A percentile compares a stretch with the other conserved stretches of the same genome.
Evolutionary conservation across 2,113 vertebrate species (phyloP).

Genomic region (Thalassarche chlororhynchos): DNA sequence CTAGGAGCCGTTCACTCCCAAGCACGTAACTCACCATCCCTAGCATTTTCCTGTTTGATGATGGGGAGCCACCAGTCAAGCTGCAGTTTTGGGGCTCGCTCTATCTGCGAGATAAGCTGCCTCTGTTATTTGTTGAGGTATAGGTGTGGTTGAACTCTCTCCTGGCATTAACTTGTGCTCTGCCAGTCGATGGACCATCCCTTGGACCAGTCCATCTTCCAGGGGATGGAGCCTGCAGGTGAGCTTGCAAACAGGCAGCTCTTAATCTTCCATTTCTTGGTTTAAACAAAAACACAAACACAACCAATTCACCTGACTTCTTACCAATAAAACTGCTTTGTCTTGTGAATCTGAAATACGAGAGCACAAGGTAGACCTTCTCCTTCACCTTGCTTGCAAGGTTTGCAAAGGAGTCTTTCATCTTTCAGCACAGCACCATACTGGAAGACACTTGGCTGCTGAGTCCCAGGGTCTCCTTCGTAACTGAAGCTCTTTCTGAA

Average conservation of each 20-base stretch:
- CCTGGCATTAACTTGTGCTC: background rate
- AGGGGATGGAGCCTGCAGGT: background rate
- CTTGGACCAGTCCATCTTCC: background rate
- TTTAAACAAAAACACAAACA: background rate
- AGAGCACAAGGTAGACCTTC: background rate
- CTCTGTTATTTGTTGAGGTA: background rate
- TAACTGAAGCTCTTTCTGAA: background rate
- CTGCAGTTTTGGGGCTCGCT: background rate
- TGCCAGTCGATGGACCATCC: background rate
- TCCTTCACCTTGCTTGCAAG: background rate
- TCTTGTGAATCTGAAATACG: background rate
- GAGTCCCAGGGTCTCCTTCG: background rate
- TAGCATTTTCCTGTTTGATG: background rate
- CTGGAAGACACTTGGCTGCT: background rate
- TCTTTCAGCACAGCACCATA: rapidly evolving
- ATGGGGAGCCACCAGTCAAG: background rate
- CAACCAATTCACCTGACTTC: background rate
- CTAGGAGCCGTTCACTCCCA: background rate
- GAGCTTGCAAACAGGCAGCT: background rate
- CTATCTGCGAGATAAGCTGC: background rate
- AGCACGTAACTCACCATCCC: background rate
- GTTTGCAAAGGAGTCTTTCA: background rate
- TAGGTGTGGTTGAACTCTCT: background rate
- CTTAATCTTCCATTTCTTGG: background rate
- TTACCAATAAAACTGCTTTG: background rate